A percentile compares a stretch with the other conserved stretches of the same genome.
These are phyloP conservation scores for Drosophila percnosoma DNA, from an alignment of 2,888 invertebrate species.

Conservation along the genomic window DNA sequence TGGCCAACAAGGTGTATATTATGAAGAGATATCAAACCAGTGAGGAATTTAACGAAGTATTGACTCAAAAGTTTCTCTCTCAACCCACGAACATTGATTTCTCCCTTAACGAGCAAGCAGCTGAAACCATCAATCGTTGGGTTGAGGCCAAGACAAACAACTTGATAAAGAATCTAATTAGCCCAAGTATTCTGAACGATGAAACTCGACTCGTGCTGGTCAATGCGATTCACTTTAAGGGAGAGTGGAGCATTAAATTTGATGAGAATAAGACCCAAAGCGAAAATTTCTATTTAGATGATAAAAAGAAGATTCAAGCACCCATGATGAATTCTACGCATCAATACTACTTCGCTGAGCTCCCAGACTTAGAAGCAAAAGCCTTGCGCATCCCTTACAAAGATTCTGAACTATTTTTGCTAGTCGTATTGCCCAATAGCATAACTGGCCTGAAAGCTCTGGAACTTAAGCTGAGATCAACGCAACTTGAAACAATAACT, in stretches of 20 bases:
- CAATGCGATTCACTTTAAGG: conserved; percentile 94
- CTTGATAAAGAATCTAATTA: conserved; percentile 91
- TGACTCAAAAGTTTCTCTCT: conserved; percentile 87
- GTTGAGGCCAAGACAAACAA: conserved; percentile 91
- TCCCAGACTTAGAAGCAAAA: conserved; percentile 66
- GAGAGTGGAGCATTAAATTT: conserved; percentile 90
- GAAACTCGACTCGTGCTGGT: conserved; percentile 89
- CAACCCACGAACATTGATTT: conserved; percentile 89
- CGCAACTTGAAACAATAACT: conserved; percentile 86
- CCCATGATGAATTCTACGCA: conserved; percentile 89
- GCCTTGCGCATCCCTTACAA: conserved; percentile 89
- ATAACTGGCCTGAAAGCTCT: conserved; percentile 87
- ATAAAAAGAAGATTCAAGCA: conserved; percentile 84
- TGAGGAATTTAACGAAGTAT: conserved; percentile 86
- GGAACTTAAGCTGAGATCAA: conserved; percentile 87
- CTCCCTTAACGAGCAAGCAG: conserved; percentile 84
- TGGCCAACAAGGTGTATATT: conserved; percentile 91
- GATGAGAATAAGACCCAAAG: conserved; percentile 86
- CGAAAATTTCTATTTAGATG: conserved; percentile 88
- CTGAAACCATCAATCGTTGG: conserved; percentile 90
- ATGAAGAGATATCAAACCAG: conserved; percentile 86
- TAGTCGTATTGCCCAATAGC: conserved; percentile 90
- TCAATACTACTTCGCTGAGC: conserved; percentile 50
- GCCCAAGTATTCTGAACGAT: conserved; percentile 85
- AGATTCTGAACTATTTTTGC: conserved; percentile 89